phyloP scores from a whole-genome alignment of 2,797 vertebrate genomes.

The Melanotaenia parkinsoni region DNA sequence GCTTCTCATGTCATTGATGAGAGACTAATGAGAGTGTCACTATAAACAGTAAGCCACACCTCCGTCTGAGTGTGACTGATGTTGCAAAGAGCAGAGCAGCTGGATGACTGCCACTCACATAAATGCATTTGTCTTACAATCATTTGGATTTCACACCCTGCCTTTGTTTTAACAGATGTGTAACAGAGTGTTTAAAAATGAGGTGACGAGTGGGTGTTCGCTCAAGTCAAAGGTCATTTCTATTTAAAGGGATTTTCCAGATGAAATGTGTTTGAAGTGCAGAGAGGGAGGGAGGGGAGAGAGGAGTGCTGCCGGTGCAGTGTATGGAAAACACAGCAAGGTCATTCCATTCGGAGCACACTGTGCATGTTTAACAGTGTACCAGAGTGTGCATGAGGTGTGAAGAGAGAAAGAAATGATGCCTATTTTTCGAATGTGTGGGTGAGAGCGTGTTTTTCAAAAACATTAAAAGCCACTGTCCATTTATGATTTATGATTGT shows the following conservation, averaged over 20 bases:
- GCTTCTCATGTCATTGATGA: conserved; percentile 17
- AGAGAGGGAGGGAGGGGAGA: conserved; percentile 22
- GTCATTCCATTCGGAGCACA: conserved; percentile 58
- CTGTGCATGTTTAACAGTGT: conserved; percentile 29
- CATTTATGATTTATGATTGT: neutral
- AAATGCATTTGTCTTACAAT: conserved; percentile 22
- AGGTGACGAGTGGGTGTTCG: conserved; percentile 56
- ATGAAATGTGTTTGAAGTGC: conserved; percentile 76
- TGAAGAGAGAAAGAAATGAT: neutral
- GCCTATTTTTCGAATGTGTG: conserved; percentile 3
- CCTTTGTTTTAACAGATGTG: conserved; percentile 45
- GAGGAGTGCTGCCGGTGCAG: conserved; percentile 14
- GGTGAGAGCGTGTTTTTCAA: conserved; percentile 8
- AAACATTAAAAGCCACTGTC: neutral
- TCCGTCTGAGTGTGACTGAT: neutral
- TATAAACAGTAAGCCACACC: conserved; percentile 9
- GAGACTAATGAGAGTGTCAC: conserved; percentile 14
- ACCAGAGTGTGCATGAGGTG: neutral
- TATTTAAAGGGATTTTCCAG: conserved; percentile 79
- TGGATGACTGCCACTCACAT: neutral
- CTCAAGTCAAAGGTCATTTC: conserved; percentile 72
- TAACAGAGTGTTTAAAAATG: conserved; percentile 50
- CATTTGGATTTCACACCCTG: conserved; percentile 12
- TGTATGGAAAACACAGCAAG: conserved; percentile 52
- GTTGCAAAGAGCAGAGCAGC: neutral